Base-by-base conservation (phyloP, 53 echinoderm and acorn worm species). In the Luidia sarsii region DNA sequence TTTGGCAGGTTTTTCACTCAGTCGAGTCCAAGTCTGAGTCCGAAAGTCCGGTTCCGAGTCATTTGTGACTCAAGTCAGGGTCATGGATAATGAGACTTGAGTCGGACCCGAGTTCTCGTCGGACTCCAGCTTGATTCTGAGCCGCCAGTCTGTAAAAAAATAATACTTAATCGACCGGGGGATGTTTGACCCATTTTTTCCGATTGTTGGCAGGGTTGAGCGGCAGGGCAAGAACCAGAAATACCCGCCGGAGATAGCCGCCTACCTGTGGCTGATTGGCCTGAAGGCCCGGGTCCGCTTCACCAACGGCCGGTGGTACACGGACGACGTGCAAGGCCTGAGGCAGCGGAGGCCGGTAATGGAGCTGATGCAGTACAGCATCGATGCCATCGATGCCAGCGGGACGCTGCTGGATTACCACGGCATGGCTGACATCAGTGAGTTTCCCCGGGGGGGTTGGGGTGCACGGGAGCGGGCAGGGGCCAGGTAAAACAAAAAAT, bases 281-380 rank as follows among this genome's bases (percentile, higher is more conserved):
- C 56, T 82, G 34, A 90, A 90, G 3, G 99, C 85, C 1, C 64
- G 66, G 32, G 93, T 99, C 16, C 94, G 85, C 60, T 94, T 94
- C 74, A 87, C 94, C 29, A 91, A 94, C 63, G 94, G 91, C 13
- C 50, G 87, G 57, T 94, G 94, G 94, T 94, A 91, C 51, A 80
- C 38, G 70, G 66, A 56, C 2, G 45, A 53, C 46, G 83, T 14
- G 57, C 87, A 19, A 57, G 38, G 32, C 10, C 28, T 46, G 57
- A 68, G 11, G 24, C 55, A 68, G 57, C 15, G 45, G 3, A 75
- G 57, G 16, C 90, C 79, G 28, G 32, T 65, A 2, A 48, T 37
- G 27, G 85, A 84, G 20, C 77, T 88, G 49, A 65, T 38, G 61
- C 80, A 83, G 22, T 82, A 72, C 24, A 66, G 43, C 51, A 80